A percentile compares a stretch with the other conserved stretches of the same genome.
Evolutionary conservation across 2,888 invertebrate genomes (phyloP).

Genomic region (Mimachlamys varia): DNA sequence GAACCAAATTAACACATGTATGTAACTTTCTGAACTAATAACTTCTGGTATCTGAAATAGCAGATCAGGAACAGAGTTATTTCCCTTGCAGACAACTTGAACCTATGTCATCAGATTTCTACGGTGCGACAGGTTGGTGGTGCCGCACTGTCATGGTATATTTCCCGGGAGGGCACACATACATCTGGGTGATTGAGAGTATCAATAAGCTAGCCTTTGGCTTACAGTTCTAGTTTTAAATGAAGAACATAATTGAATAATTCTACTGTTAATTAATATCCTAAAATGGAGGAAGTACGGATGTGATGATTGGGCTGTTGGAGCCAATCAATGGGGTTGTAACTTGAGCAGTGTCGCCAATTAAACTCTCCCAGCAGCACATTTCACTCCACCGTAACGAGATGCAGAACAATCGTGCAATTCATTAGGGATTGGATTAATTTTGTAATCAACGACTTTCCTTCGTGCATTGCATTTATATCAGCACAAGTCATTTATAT

Average conservation of each 20-base stretch:
- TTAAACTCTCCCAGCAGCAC: not conserved
- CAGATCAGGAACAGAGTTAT: too few species aligned
- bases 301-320: not conserved
- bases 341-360: not conserved
- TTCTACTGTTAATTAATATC: not conserved
- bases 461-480: not conserved
- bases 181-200: too few species aligned
- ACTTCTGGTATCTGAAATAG: too few species aligned
- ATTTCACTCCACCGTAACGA: not conserved
- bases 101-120: too few species aligned
- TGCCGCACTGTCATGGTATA: too few species aligned
- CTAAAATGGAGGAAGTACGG: not conserved
- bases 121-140: too few species aligned
- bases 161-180: too few species aligned
- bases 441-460: slow-evolving; percentile 10
- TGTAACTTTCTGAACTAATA: too few species aligned
- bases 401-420: not conserved
- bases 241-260: not conserved
- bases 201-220: not conserved
- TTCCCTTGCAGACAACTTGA: too few species aligned
- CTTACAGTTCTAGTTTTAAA: not conserved
- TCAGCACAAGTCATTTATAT: not conserved
- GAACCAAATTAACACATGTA: too few species aligned
- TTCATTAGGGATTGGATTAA: slow-evolving; percentile 25
- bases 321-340: not conserved